Percentiles rank a stretch among this genome's conserved stretches.
Evolutionary conservation across 1,140 invertebrate genomes (phyloP).

Genomic region (Drosophila funebris): DNA sequence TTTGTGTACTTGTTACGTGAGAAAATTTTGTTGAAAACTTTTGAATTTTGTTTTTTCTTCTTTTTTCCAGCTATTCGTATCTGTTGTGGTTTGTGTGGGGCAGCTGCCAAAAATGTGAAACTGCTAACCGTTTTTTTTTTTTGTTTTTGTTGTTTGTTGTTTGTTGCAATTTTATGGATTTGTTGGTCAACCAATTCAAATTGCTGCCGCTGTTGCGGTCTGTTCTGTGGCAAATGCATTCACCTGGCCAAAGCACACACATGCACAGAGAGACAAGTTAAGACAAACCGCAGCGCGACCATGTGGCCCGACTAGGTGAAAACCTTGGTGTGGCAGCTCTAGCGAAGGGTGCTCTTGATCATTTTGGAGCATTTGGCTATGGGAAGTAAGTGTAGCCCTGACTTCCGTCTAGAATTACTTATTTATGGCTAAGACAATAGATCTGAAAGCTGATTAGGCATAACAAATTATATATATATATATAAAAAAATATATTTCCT

Average conservation of each 20-base stretch:
- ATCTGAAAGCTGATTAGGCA: neutral
- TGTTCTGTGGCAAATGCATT: conserved; percentile 54
- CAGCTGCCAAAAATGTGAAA: conserved; percentile 65
- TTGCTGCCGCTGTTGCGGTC: conserved; percentile 16
- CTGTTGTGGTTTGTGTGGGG: conserved; percentile 23
- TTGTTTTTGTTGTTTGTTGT: conserved; percentile 10
- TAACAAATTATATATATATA: neutral
- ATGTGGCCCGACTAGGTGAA: conserved; percentile 42
- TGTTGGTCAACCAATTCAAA: conserved; percentile 27
- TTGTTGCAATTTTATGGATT: conserved; percentile 43
- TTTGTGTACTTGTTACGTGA: conserved; percentile 76
- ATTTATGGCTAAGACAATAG: neutral
- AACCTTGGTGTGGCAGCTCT: conserved; percentile 50
- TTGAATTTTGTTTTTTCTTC: conserved; percentile 54
- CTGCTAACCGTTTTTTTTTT: conserved; percentile 49
- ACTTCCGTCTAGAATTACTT: conserved; percentile 31
- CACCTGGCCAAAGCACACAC: conserved; percentile 27
- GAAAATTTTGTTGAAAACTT: conserved; percentile 73
- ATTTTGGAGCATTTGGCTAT: conserved; percentile 17
- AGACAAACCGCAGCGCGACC: conserved; percentile 46
- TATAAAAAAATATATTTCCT: neutral
- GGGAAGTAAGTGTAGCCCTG: conserved; percentile 12
- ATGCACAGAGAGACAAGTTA: neutral
- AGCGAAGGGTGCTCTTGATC: conserved; percentile 48
- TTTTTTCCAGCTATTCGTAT: conserved; percentile 42